Percentiles rank a stretch among this genome's conserved stretches.
Evolutionary conservation across 2,797 vertebrate genomes (phyloP).

Genomic region (Rhinoraja longicauda): DNA sequence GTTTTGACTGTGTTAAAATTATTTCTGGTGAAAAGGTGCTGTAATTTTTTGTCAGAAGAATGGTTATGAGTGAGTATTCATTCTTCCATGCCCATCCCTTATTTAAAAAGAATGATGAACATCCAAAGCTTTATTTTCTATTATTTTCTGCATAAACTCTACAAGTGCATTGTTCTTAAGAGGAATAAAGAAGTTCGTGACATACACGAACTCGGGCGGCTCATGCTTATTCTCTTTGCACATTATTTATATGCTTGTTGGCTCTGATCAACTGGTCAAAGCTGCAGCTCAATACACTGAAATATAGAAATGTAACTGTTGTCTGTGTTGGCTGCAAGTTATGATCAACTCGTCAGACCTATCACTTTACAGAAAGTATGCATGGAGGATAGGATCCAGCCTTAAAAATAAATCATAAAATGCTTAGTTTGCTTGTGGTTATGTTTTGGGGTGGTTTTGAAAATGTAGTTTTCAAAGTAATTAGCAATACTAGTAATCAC

Average conservation of each 20-base stretch:
- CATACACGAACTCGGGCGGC: slow-evolving; percentile 51
- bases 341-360: slow-evolving; percentile 37
- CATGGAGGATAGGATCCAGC: slow-evolving; percentile 34
- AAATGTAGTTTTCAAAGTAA: slow-evolving; percentile 52
- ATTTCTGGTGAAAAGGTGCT: slow-evolving; percentile 87
- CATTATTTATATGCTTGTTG: slow-evolving; percentile 42
- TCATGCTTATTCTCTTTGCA: slow-evolving; percentile 58
- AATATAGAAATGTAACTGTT: neutral
- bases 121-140: slow-evolving; percentile 54
- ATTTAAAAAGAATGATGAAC: slow-evolving; percentile 41
- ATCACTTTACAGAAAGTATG: slow-evolving; percentile 26
- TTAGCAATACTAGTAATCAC: slow-evolving; percentile 57
- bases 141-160: slow-evolving; percentile 58
- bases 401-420: slow-evolving; percentile 44
- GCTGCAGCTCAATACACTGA: neutral
- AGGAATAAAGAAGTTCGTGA: slow-evolving; percentile 49
- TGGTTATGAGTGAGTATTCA: slow-evolving; percentile 86
- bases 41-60: slow-evolving; percentile 81
- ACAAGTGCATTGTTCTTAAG: slow-evolving; percentile 54
- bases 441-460: slow-evolving; percentile 53
- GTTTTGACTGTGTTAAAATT: slow-evolving; percentile 59
- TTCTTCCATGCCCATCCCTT: slow-evolving; percentile 81
- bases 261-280: slow-evolving; percentile 39
- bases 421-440: slow-evolving; percentile 49
- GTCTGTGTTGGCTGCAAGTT: slow-evolving; percentile 1